Evolutionary conservation across 2,113 vertebrate genomes (phyloP).

Genomic region (Takifugu flavidus): DNA sequence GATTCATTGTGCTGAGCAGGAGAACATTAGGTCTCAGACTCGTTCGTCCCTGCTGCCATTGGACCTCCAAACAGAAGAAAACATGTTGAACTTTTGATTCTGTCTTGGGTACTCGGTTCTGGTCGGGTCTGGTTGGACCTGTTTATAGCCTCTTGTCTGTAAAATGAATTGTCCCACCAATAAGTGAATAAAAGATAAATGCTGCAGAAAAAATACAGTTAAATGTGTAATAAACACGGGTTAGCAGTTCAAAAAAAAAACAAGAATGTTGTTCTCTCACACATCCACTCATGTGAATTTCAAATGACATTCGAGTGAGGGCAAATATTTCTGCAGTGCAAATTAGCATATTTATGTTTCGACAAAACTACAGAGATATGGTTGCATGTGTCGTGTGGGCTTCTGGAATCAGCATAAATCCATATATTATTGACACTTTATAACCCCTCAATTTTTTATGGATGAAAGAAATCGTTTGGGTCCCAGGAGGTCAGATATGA

Average conservation of each 20-base stretch:
- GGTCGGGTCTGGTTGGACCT: too few relatives aligned
- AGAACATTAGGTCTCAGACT: too few relatives aligned
- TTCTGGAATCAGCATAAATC: neutral
- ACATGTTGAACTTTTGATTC: too few relatives aligned
- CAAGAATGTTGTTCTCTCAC: too few relatives aligned
- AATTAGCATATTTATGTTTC: neutral
- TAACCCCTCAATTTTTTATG: neutral
- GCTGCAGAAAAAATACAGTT: neutral
- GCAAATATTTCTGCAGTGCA: neutral
- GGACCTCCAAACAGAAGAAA: too few relatives aligned
- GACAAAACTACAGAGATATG: neutral
- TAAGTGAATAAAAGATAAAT: too few relatives aligned
- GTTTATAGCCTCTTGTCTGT: too few relatives aligned
- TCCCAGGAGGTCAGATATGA: neutral
- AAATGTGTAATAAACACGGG: neutral
- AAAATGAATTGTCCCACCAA: too few relatives aligned
- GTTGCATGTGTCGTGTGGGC: neutral
- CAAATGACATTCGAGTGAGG: neutral
- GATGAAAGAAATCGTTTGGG: neutral
- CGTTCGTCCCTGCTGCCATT: too few relatives aligned
- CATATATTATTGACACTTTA: neutral
- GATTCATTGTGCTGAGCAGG: too few relatives aligned
- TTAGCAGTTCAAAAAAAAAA: too few relatives aligned
- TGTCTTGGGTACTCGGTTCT: too few relatives aligned
- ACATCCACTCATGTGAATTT: neutral